phyloP scores from a whole-genome alignment of 2,797 vertebrate species.

The Pelochelys cantorii region DNA sequence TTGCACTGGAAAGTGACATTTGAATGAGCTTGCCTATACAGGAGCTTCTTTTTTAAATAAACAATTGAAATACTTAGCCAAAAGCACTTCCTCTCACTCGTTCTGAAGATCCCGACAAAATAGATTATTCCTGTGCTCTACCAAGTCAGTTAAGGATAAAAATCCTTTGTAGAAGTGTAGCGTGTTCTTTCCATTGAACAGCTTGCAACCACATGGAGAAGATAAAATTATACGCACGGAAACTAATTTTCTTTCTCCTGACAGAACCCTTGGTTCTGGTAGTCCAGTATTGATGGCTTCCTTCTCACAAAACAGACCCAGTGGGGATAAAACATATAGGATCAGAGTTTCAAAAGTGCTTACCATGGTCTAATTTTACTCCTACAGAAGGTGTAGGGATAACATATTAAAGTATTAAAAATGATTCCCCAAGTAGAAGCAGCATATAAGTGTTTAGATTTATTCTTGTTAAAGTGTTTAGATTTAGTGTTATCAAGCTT shows the following conservation, averaged over 20 bases:
- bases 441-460: too few relatives aligned
- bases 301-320: background rate
- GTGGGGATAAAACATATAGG: background rate
- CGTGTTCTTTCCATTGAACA: background rate
- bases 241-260: background rate
- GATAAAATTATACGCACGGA: background rate
- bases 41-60: conserved; percentile 25
- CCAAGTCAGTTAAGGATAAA: background rate
- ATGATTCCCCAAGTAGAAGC: too few relatives aligned
- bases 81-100: background rate
- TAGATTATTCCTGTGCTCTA: background rate
- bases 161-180: background rate
- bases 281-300: background rate
- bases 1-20: background rate
- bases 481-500: too few relatives aligned
- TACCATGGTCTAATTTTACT: background rate
- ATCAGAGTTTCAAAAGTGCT: background rate
- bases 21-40: conserved; percentile 17
- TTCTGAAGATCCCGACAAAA: background rate
- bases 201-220: background rate
- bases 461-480: too few relatives aligned
- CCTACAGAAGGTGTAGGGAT: background rate
- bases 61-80: conserved; percentile 12
- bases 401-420: too few relatives aligned
- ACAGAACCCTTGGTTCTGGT: background rate